Percentiles rank a stretch among this genome's conserved stretches.
These are phyloP conservation scores for Chionodraco myersi DNA, from an alignment of 2,113 vertebrate genomes.

Conservation along the genomic window DNA sequence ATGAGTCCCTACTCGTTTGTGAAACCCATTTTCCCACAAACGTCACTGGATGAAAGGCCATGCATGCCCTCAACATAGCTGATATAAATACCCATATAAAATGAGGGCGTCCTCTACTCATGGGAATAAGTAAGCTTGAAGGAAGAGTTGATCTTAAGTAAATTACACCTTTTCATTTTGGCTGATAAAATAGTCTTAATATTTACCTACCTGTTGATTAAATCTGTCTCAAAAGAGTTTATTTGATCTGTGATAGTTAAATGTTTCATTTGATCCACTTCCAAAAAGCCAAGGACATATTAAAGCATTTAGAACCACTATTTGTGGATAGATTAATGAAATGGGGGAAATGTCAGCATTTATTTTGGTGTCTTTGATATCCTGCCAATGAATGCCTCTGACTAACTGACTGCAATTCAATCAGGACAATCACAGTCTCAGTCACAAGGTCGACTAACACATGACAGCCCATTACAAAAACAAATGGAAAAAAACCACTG, in stretches of 20 bases:
- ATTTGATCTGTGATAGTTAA: neutral
- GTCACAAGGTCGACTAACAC: slow-evolving; percentile 56
- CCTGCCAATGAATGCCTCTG: slow-evolving; percentile 16
- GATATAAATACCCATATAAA: neutral
- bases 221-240: neutral
- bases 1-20: neutral
- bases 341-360: neutral
- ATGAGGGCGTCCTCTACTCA: neutral
- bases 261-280: slow-evolving; percentile 9
- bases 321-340: slow-evolving; percentile 34
- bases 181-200: neutral
- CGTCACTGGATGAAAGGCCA: slow-evolving; percentile 22
- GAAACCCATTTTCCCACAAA: slow-evolving; percentile 20
- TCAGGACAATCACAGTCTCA: slow-evolving; percentile 42
- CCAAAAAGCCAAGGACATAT: neutral
- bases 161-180: neutral
- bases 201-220: neutral
- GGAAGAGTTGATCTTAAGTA: neutral
- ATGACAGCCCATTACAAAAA: slow-evolving; percentile 46
- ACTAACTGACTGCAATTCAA: slow-evolving; percentile 55
- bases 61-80: neutral
- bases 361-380: slow-evolving; percentile 32
- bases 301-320: neutral
- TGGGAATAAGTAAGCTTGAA: neutral
- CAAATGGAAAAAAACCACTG: slow-evolving; percentile 22